A percentile compares a stretch with the other conserved stretches of the same genome.
These are phyloP conservation scores for Campoplex capitator DNA, from an alignment of 2,888 invertebrate species.

Conservation along the genomic window DNA sequence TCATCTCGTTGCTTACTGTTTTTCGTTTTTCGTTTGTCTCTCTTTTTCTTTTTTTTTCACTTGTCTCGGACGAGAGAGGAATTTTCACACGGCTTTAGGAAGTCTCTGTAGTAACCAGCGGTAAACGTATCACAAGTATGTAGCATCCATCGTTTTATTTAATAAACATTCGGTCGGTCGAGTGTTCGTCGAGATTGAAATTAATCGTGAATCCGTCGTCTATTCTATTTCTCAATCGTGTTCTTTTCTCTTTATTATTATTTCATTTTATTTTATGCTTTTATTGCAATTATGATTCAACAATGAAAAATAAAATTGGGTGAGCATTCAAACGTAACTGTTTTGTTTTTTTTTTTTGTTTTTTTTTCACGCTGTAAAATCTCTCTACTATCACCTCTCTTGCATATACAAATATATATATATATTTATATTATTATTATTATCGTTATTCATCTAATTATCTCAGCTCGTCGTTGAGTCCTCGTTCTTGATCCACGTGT, in stretches of 20 bases:
- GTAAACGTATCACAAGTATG: slow-evolving; percentile 85
- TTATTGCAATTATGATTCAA: slow-evolving; percentile 24
- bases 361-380: too few relatives aligned
- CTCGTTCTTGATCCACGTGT: slow-evolving; percentile 22
- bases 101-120: slow-evolving; percentile 85
- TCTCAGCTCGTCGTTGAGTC: slow-evolving; percentile 28
- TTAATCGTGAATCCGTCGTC: neutral
- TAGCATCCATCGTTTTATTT: slow-evolving; percentile 82
- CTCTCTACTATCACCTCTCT: too few relatives aligned
- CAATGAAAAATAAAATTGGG: slow-evolving; percentile 49
- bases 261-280: neutral
- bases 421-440: slow-evolving; percentile 21
- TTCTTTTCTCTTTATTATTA: neutral
- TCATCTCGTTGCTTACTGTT: neutral
- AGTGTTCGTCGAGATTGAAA: slow-evolving; percentile 52
- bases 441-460: slow-evolving; percentile 54
- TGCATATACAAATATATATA: too few relatives aligned
- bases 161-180: slow-evolving; percentile 60
- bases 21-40: neutral
- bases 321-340: neutral
- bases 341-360: slow-evolving; percentile 26
- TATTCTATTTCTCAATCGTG: slow-evolving; percentile 5
- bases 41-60: slow-evolving; percentile 7
- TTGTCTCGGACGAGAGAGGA: slow-evolving; percentile 37
- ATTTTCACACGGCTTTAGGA: slow-evolving; percentile 80